A percentile compares a stretch with the other conserved stretches of the same genome.
Evolutionary conservation across 2,113 vertebrate genomes (phyloP).

Genomic region (Campylomormyrus numenius): DNA sequence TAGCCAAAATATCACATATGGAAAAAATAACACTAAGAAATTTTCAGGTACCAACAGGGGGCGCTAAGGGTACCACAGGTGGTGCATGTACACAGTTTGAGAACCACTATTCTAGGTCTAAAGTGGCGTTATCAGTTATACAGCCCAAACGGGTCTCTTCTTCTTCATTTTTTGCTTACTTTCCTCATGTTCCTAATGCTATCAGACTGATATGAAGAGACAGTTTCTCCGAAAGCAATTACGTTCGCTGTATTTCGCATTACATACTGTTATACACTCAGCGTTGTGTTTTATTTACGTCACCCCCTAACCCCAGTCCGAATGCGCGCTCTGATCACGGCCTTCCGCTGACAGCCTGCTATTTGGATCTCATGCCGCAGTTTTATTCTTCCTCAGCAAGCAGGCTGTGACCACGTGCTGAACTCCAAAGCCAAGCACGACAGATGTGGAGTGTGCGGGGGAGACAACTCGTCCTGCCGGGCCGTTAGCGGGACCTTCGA

Average conservation of each 20-base stretch:
- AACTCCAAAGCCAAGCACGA: constrained; percentile 89
- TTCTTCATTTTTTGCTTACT: background rate
- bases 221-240: background rate
- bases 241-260: background rate
- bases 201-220: background rate
- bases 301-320: background rate
- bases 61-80: background rate
- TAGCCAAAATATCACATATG: background rate
- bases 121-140: background rate
- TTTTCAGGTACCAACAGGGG: background rate
- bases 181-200: background rate
- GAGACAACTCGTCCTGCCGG: constrained; percentile 89
- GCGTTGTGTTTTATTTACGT: background rate
- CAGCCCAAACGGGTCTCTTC: background rate
- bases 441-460: constrained; percentile 92
- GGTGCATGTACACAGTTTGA: background rate
- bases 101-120: background rate
- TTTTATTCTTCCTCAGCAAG: constrained; percentile 67
- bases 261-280: background rate
- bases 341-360: background rate
- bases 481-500: constrained; percentile 83
- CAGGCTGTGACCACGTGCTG: constrained; percentile 89
- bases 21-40: background rate
- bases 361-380: background rate
- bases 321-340: background rate